Conservation (phyloP, 1,140 invertebrate genomes). For the Drosophila arawakana region DNA sequence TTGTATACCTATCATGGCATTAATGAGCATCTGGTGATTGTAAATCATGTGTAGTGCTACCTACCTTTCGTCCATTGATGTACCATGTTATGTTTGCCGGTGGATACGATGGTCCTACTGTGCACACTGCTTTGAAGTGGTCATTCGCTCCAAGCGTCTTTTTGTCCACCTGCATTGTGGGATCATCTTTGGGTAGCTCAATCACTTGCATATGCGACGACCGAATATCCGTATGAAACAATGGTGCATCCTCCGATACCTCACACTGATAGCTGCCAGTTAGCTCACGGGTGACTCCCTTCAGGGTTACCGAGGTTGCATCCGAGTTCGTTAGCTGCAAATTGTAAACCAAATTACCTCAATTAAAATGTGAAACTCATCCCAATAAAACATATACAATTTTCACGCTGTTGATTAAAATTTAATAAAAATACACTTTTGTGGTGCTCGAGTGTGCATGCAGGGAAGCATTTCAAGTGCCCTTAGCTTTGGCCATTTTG, state of each 20-base stretch:
- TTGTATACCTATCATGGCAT: constrained; percentile 67
- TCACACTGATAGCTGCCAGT: constrained; percentile 90
- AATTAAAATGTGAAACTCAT: constrained; percentile 15
- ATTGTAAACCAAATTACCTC: constrained; percentile 3
- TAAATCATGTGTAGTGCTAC: constrained; percentile 27
- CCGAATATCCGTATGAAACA: constrained; percentile 89
- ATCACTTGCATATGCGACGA: constrained; percentile 88
- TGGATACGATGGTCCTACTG: constrained; percentile 86
- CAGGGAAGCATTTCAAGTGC: neutral
- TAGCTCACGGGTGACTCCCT: constrained; percentile 87
- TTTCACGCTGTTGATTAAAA: constrained; percentile 19
- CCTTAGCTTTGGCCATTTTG: constrained; percentile 7
- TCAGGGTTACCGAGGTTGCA: constrained; percentile 87
- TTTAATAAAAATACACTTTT: constrained; percentile 25
- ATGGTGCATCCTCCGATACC: constrained; percentile 89
- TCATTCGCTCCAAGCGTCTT: constrained; percentile 79
- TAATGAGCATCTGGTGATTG: constrained; percentile 8
- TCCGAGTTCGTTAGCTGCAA: constrained; percentile 87
- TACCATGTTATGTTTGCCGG: constrained; percentile 90
- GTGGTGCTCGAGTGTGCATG: neutral
- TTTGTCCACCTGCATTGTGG: constrained; percentile 82
- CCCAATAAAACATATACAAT: neutral
- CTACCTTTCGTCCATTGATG: constrained; percentile 88
- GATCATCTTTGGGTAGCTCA: constrained; percentile 82
- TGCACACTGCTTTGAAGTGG: constrained; percentile 85